Percentiles rank a stretch among this genome's conserved stretches.
These are phyloP conservation scores for Colaptes auratus DNA, from an alignment of 2,113 vertebrate species.

Conservation along the genomic window DNA sequence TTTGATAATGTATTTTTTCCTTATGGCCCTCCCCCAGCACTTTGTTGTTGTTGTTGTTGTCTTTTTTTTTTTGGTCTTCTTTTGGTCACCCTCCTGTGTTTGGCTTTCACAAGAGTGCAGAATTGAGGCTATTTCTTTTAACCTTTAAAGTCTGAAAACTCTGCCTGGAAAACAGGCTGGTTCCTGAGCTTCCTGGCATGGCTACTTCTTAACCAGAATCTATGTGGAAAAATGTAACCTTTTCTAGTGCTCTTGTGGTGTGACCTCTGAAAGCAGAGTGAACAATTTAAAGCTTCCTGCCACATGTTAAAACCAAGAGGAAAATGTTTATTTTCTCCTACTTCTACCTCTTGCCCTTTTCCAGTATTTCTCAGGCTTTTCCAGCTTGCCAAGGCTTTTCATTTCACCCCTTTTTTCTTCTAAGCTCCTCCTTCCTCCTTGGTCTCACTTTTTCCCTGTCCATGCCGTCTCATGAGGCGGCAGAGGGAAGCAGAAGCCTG, in stretches of 20 bases:
- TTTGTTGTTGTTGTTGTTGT: neutral
- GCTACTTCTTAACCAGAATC: neutral
- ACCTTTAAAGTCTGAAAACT: neutral
- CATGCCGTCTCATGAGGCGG: neutral
- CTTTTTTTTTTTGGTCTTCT: neutral
- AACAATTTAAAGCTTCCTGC: neutral
- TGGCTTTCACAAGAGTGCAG: neutral
- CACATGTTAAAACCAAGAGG: neutral
- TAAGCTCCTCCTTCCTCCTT: neutral
- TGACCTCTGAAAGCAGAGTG: neutral
- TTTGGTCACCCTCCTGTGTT: neutral
- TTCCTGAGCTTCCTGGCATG: neutral
- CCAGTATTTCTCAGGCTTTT: neutral
- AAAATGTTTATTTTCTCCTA: neutral
- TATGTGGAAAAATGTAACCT: slow-evolving; percentile 26
- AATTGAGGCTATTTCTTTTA: neutral
- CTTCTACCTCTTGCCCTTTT: neutral
- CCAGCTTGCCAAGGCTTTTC: neutral
- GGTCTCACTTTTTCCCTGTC: neutral
- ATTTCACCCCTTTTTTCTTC: neutral
- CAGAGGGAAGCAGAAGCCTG: neutral
- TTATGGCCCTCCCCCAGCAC: fast-evolving
- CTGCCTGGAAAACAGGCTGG: neutral
- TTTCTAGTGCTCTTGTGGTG: neutral
- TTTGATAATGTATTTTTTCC: too few species aligned